Evolutionary conservation across 2,797 vertebrate species (phyloP).

Genomic region (Falco novaeseelandiae): DNA sequence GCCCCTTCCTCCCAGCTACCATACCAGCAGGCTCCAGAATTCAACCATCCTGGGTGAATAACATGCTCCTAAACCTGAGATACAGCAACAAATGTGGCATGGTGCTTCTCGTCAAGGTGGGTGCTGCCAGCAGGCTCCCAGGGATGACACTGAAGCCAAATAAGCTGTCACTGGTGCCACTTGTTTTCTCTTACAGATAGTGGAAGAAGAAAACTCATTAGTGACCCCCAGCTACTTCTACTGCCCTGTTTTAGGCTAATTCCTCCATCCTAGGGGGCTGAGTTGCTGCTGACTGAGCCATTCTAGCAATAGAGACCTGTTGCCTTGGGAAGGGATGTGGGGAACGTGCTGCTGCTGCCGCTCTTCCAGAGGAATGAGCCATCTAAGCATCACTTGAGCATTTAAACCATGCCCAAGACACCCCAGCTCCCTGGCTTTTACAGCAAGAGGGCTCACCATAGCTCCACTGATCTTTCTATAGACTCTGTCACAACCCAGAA

Average conservation of each 20-base stretch:
- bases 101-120: accelerated
- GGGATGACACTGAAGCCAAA: accelerated
- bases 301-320: neutral
- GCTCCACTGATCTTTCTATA: accelerated
- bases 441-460: accelerated
- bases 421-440: accelerated
- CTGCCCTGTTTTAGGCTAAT: neutral
- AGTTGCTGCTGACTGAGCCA: neutral
- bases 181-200: accelerated
- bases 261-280: neutral
- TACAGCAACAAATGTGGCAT: accelerated
- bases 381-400: neutral
- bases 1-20: neutral
- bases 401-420: accelerated
- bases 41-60: too few relatives aligned
- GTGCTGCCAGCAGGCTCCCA: accelerated
- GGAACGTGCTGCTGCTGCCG: neutral
- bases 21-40: neutral
- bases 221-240: neutral
- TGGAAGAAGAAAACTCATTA: neutral
- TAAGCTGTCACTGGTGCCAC: neutral
- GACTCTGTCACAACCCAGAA: neutral
- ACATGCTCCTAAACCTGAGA: neutral
- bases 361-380: neutral
- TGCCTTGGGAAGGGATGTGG: neutral